These are phyloP conservation scores for Drosophila ustulata DNA, from an alignment of 2,888 invertebrate species.

Conservation along the genomic window DNA sequence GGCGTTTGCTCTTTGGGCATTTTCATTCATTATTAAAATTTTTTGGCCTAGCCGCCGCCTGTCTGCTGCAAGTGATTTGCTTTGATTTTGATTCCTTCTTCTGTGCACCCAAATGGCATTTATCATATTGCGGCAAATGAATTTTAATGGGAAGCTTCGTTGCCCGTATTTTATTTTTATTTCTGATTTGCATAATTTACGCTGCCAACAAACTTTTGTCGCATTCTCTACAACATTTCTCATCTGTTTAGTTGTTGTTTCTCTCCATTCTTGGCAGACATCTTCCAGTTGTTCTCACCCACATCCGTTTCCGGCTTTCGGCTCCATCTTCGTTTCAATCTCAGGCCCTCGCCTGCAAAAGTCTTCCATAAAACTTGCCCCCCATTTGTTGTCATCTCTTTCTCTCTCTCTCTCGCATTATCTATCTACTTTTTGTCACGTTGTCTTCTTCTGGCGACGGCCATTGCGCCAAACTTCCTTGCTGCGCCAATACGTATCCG, in stretches of 20 bases:
- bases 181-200: constrained; percentile 60
- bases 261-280: constrained; percentile 53
- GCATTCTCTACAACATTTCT: constrained; percentile 41
- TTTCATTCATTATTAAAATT: constrained; percentile 66
- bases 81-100: constrained; percentile 57
- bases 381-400: constrained; percentile 26
- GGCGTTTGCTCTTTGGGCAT: constrained; percentile 54
- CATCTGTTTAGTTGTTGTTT: constrained; percentile 15
- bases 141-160: constrained; percentile 64
- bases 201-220: constrained; percentile 56
- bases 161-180: background rate
- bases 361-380: constrained; percentile 41
- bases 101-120: constrained; percentile 39
- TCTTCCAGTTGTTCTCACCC: constrained; percentile 67
- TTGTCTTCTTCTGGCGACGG: constrained; percentile 27
- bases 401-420: background rate
- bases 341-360: constrained; percentile 6
- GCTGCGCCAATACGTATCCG: constrained; percentile 79
- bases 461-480: constrained; percentile 68
- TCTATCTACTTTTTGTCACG: background rate
- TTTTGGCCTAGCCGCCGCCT: constrained; percentile 8
- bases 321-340: background rate
- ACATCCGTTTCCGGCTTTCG: constrained; percentile 68
- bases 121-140: constrained; percentile 72
- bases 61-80: constrained; percentile 71